Percentiles rank a stretch among this genome's conserved stretches.
Conservation (phyloP, 2,113 vertebrate species). For the Myanophis thanlyinensis region DNA sequence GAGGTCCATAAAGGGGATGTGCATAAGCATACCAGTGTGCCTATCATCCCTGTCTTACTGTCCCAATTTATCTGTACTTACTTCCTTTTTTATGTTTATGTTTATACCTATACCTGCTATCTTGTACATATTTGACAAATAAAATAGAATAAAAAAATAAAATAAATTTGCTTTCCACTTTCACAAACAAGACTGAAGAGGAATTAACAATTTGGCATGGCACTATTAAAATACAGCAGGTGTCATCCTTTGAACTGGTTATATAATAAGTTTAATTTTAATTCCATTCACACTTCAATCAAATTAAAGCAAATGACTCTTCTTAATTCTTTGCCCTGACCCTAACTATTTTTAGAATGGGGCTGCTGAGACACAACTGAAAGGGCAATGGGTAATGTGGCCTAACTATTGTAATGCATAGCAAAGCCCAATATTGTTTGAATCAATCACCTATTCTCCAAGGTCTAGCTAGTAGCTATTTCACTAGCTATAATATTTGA, state of each 20-base stretch:
- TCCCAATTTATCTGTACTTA: too few relatives aligned
- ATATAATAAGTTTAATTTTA: not conserved
- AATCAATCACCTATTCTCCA: not conserved
- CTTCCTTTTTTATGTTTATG: too few relatives aligned
- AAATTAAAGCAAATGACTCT: not conserved
- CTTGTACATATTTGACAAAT: too few relatives aligned
- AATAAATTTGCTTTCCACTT: not conserved
- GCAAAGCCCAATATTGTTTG: not conserved
- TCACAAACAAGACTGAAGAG: not conserved
- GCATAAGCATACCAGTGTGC: too few relatives aligned
- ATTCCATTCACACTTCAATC: not conserved
- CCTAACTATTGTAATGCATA: not conserved
- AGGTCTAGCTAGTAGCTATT: not conserved
- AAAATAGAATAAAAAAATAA: too few relatives aligned
- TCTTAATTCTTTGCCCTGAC: not conserved
- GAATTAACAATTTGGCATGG: not conserved
- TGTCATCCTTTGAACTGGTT: not conserved
- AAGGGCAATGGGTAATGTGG: not conserved
- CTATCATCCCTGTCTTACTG: too few relatives aligned
- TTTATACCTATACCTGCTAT: too few relatives aligned
- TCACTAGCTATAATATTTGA: not conserved
- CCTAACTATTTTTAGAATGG: not conserved
- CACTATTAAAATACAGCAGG: not conserved
- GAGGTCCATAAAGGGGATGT: too few relatives aligned
- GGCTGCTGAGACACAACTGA: not conserved